Percentiles rank a stretch among this genome's conserved stretches.
Evolutionary conservation across 1,140 invertebrate genomes (phyloP).

Genomic region (Microplitis demolitor): DNA sequence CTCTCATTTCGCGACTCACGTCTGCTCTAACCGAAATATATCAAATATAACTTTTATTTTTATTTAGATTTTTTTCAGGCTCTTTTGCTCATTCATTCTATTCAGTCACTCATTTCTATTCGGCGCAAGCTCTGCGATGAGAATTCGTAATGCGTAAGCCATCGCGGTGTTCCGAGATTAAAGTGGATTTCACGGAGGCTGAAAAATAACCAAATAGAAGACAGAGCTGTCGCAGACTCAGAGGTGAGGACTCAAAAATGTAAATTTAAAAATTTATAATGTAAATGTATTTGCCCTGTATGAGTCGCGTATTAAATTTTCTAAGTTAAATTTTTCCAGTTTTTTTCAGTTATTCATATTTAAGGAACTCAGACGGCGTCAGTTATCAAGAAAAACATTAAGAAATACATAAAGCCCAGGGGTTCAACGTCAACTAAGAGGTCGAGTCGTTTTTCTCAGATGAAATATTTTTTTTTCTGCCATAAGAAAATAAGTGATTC

Average conservation of each 20-base stretch:
- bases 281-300: neutral
- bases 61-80: neutral
- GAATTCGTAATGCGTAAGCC: slow-evolving; percentile 6
- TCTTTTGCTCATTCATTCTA: neutral
- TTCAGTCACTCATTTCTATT: neutral
- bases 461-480: neutral
- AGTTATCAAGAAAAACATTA: too few species aligned
- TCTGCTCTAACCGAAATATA: too few species aligned
- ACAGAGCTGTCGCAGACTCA: neutral
- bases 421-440: too few species aligned
- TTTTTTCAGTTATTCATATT: too few species aligned
- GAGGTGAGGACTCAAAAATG: neutral
- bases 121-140: neutral
- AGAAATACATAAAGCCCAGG: too few species aligned
- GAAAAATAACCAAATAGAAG: neutral
- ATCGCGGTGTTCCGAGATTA: neutral
- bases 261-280: neutral
- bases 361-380: too few species aligned
- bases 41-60: neutral
- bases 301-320: neutral
- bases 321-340: too few species aligned
- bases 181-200: neutral
- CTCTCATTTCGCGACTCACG: too few species aligned
- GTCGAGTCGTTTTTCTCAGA: neutral
- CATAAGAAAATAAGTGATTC: neutral